A percentile compares a stretch with the other conserved stretches of the same genome.
These are phyloP conservation scores for Romanogobio albipinnatus DNA, from an alignment of 2,113 vertebrate species.

Conservation along the genomic window DNA sequence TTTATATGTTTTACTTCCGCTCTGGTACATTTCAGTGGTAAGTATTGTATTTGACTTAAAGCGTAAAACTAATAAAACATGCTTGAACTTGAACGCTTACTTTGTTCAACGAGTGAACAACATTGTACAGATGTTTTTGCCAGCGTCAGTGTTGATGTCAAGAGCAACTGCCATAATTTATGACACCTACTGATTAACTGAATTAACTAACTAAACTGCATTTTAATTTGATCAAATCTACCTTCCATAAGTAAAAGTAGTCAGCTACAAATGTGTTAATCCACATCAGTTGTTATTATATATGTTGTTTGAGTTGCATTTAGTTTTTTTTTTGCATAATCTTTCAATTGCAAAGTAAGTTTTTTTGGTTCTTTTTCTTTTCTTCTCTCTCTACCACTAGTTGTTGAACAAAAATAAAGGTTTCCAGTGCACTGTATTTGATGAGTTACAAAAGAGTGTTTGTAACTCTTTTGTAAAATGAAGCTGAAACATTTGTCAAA, in stretches of 20 bases:
- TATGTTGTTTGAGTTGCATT: neutral
- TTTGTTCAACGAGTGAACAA: neutral
- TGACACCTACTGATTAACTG: neutral
- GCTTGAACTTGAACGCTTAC: neutral
- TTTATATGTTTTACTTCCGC: neutral
- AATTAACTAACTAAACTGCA: neutral
- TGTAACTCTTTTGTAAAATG: slow-evolving; percentile 34
- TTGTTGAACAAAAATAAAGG: slow-evolving; percentile 21
- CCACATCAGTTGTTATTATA: neutral
- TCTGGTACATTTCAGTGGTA: neutral
- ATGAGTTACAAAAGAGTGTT: slow-evolving; percentile 20
- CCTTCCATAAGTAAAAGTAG: neutral
- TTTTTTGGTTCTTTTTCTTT: neutral
- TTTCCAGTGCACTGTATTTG: slow-evolving; percentile 27
- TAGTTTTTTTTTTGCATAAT: neutral
- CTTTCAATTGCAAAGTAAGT: neutral
- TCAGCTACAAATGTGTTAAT: neutral
- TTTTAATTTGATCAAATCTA: neutral
- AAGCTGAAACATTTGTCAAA: slow-evolving; percentile 27
- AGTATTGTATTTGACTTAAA: neutral
- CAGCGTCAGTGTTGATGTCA: neutral
- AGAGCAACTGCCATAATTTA: neutral
- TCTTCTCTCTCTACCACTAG: neutral
- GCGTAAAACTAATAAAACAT: neutral
- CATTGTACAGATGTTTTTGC: neutral